Base-by-base conservation (phyloP, 2,888 invertebrate species). In the Rotaria macrura region DNA sequence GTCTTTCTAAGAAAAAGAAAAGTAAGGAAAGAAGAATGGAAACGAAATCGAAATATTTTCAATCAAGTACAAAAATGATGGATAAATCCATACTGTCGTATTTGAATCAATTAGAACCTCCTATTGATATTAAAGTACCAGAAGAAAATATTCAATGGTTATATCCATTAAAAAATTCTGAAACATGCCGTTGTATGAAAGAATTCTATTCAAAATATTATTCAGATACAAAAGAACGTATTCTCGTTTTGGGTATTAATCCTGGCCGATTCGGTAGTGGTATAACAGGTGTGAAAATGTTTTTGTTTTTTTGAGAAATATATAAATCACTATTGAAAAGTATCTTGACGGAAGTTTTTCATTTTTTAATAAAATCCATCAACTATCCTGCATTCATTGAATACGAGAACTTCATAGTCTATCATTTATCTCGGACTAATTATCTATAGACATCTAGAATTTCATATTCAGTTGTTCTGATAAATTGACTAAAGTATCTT, bases 231-330 rank as follows among this genome's bases (percentile, higher is more conserved):
- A 38, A 43, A 4, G 43, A 79, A 79, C 79, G 79, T 43, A 79
- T 79, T 79, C 9, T 79, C 25, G 10, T 79, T 5, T 10, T 79
- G 25, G 79, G 79, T 43, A 79, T 79, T 25, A 79, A 79, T 79
- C 43, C 43, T 43, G 79, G 79, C n/a, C 79, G 79, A 79, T 79
- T 79, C 20, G 79, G 79, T 79, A n/a, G 25, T 79, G 79, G 79
- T 12, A 79, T n/a, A 43, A 79, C 79, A 43, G 79, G 65, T 65
- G 20, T 52, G 4, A 20, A 49, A 14, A 17, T 17, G 14, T 17
- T 49, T 49, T 49, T 49, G 17, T 49, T 49, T 49, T 17, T 17
- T 49, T 17, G 49, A 49, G 3, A 5, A 49, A 49, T 17, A 49
- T 1, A 49, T 49, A 14, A 49, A 49, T 14, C 17, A 49, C 17